Conservation (phyloP, 2,888 invertebrate species). For the Catonia carolina region DNA sequence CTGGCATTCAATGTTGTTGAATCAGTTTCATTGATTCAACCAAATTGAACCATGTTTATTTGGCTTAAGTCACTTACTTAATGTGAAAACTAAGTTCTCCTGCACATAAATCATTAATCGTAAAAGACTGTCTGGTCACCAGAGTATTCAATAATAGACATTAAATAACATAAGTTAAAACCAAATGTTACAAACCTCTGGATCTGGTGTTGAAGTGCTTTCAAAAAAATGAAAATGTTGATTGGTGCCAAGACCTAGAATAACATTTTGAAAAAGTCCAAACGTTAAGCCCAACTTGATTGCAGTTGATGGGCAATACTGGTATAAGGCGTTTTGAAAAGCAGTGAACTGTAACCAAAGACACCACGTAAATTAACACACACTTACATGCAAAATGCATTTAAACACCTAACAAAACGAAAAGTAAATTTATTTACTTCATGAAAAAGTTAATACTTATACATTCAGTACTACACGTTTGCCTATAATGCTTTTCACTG, state of each 20-base stretch:
- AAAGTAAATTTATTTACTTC: neutral
- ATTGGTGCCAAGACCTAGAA: conserved; percentile 46
- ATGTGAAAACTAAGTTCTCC: too few relatives aligned
- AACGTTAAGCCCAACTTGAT: conserved; percentile 41
- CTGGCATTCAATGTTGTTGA: too few relatives aligned
- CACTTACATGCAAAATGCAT: neutral
- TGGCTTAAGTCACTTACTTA: too few relatives aligned
- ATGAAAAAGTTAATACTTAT: neutral
- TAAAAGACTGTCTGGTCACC: too few relatives aligned
- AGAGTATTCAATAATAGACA: too few relatives aligned
- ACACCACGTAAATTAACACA: neutral
- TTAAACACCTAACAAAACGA: conserved; percentile 22
- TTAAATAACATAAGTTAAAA: too few relatives aligned
- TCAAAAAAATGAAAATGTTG: conserved; percentile 42
- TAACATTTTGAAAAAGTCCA: conserved; percentile 46
- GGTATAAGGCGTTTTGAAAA: conserved; percentile 36
- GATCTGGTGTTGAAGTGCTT: conserved; percentile 36
- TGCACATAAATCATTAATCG: too few relatives aligned
- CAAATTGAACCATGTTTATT: too few relatives aligned
- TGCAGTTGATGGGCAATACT: conserved; percentile 41
- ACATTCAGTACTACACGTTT: too few relatives aligned
- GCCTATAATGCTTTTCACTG: too few relatives aligned
- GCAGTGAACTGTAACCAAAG: conserved; percentile 30
- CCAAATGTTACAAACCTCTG: conserved; percentile 37
- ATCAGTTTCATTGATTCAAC: too few relatives aligned